Conservation (phyloP, 2,113 vertebrate genomes). For the Colinus virginianus region DNA sequence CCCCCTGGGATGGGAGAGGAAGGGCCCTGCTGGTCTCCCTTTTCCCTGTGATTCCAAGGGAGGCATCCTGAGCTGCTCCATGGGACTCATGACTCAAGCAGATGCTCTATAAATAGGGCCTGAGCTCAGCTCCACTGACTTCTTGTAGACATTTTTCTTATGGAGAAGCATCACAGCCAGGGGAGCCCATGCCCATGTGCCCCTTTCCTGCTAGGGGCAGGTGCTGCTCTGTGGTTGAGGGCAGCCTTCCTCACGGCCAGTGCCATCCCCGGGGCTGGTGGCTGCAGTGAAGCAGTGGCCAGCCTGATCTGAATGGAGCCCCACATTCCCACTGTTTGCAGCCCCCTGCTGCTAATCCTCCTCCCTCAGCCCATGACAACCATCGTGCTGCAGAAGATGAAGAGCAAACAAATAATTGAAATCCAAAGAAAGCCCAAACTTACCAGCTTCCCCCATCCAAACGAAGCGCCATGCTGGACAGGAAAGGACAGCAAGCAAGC, state of each 20-base stretch:
- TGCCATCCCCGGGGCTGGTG: not conserved
- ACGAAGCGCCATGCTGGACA: slow-evolving; percentile 60
- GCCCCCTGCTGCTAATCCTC: not conserved
- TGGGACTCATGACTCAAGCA: not conserved
- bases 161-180: not conserved
- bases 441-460: slow-evolving; percentile 73
- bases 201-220: not conserved
- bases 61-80: not conserved
- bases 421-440: slow-evolving; percentile 25
- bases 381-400: slow-evolving; percentile 66
- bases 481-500: slow-evolving; percentile 33
- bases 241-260: not conserved
- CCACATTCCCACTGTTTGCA: not conserved
- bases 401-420: slow-evolving; percentile 55
- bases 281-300: not conserved
- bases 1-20: not conserved
- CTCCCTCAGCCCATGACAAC: not conserved
- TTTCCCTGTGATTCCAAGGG: not conserved
- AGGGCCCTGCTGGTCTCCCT: not conserved
- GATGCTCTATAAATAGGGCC: slow-evolving; percentile 8
- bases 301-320: not conserved
- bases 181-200: not conserved
- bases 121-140: not conserved
- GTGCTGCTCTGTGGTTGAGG: not conserved
- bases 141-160: fast-evolving